Percentiles rank a stretch among this genome's conserved stretches.
Conservation (phyloP, 2,888 invertebrate species). For the Leptopterna dolabrata region DNA sequence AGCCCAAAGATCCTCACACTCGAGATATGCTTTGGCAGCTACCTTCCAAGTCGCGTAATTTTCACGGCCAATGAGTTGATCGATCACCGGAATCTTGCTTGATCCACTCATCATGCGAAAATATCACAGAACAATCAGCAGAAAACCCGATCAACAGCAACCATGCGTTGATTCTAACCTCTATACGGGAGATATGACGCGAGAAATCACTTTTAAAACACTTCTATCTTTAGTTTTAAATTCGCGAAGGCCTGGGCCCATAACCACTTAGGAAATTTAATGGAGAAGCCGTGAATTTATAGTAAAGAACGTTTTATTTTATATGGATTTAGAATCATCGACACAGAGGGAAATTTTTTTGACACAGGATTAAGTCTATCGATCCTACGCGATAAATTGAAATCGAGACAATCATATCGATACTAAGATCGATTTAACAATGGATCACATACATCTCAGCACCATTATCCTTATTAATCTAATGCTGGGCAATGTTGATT, state of each 20-base stretch:
- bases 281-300: no score
- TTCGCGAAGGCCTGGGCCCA: not conserved
- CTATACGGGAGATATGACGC: not conserved
- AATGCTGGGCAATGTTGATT: no score
- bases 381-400: no score
- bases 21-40: constrained; percentile 10
- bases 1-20: constrained; percentile 39
- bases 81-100: not conserved
- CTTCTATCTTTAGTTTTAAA: not conserved
- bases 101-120: not conserved
- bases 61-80: constrained; percentile 45
- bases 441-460: no score
- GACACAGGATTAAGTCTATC: no score
- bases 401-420: no score
- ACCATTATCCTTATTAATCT: no score
- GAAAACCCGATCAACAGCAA: not conserved
- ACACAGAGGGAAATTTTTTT: no score
- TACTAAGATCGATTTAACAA: no score
- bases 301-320: no score
- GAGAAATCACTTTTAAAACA: not conserved
- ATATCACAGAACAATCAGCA: not conserved
- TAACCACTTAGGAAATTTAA: not conserved
- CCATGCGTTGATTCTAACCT: not conserved
- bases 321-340: no score
- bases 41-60: constrained; percentile 53